Evolutionary conservation across 2,113 vertebrate genomes (phyloP), one percentile per base, ranked within the genome.

Genomic region (Bettongia penicillata): DNA sequence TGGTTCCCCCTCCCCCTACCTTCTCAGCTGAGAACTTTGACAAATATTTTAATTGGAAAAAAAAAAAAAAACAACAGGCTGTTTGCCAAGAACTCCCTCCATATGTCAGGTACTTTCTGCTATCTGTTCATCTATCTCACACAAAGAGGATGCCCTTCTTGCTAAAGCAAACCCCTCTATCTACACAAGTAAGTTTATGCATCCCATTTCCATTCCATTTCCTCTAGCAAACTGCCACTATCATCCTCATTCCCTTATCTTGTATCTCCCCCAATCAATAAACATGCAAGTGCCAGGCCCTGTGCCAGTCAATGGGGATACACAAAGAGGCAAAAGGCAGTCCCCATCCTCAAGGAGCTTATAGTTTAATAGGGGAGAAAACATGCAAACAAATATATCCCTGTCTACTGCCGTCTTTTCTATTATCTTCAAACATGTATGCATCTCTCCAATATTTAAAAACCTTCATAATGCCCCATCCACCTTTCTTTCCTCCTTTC

Each of bases 401-500:
- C 53, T 53, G 23, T 57, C 26, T 57, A 31, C 9, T 19, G 61
- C 37, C 37, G n/a, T 14, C 61, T 77, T 77, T 37, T 5, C 61
- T 37, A n/a, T 4, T 77, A 0, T 19, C 4, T 77, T 19, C 37
- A 77, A 77, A 77, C 31, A 77, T n/a, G 61, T 19, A 31, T 31
- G 19, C 6, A 23, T 57, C 25, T 28, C 31, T 37, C 57, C 31
- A 77, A n/a, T 5, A 5, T 1, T 16, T 0, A 77, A 37, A 68
- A 37, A n/a, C 37, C 61, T n/a, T n/a, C 61, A 61, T 91, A 28
- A 3, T 91, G 31, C 92, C 93, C 91, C 90, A 93, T 93, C 92
- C 94, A 93, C 95, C 96, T 94, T 90, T 91, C 8, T 96, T 90
- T 52, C 53, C 91, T 93, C 95, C 95, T 52, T 94, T 96, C 96